Percentiles rank a stretch among this genome's conserved stretches.
Conservation (phyloP, 2,888 invertebrate species). For the Aproaerema taeniolella region DNA sequence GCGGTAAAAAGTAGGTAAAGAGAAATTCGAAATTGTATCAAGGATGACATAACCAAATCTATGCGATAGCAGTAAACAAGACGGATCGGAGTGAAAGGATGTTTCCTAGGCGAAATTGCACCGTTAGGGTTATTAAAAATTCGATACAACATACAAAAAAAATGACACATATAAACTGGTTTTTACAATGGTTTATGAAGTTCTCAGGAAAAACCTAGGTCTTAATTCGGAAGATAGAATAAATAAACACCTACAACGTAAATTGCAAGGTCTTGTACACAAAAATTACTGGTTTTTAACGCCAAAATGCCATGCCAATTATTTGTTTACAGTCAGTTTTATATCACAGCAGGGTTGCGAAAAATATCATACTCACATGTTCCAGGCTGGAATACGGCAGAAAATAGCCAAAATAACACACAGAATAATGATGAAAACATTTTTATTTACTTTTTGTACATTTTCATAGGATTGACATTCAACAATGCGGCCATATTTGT, state of each 20-base stretch:
- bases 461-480: conserved; percentile 52
- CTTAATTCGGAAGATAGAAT: conserved; percentile 30
- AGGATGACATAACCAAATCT: no score
- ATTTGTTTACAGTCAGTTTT: not conserved
- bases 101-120: conserved; percentile 3
- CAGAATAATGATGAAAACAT: conserved; percentile 50
- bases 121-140: not conserved
- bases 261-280: conserved; percentile 34
- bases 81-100: conserved; percentile 31
- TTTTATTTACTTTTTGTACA: conserved; percentile 62
- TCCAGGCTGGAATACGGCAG: conserved; percentile 37
- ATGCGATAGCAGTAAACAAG: no score
- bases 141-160: not conserved
- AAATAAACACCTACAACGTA: conserved; percentile 22
- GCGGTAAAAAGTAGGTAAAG: no score
- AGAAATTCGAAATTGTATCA: no score
- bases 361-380: conserved; percentile 49
- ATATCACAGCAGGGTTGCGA: not conserved
- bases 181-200: no score
- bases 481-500: conserved; percentile 63
- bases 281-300: conserved; percentile 23
- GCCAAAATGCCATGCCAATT: conserved; percentile 15
- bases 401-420: conserved; percentile 44
- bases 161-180: no score
- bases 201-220: conserved; percentile 30